Evolutionary conservation across 2,888 invertebrate genomes (phyloP).

Genomic region (Cyaniris semiargus): DNA sequence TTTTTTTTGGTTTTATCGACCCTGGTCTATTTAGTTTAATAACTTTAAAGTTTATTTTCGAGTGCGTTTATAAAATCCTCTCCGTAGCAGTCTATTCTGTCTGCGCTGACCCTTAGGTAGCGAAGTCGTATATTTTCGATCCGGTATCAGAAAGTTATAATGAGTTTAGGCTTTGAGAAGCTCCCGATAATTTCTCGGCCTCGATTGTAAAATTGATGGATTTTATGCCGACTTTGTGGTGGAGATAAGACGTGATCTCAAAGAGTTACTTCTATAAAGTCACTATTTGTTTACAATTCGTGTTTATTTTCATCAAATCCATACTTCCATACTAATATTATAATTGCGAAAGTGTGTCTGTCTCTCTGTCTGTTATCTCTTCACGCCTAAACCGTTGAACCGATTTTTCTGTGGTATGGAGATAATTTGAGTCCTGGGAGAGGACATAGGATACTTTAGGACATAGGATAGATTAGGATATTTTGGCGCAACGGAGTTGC

Average conservation of each 20-base stretch:
- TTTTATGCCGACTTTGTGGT: not conserved
- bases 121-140: not conserved
- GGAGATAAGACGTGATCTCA: not conserved
- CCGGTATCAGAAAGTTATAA: constrained; percentile 17
- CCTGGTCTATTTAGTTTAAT: no score
- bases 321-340: no score
- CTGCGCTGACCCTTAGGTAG: not conserved
- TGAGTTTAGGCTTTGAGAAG: constrained; percentile 1
- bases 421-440: not conserved
- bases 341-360: no score
- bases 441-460: not conserved
- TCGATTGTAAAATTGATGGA: not conserved
- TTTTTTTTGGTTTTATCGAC: no score
- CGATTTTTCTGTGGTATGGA: not conserved
- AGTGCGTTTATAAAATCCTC: no score
- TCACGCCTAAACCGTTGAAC: not conserved
- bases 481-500: no score
- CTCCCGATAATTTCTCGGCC: not conserved
- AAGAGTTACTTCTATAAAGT: not conserved
- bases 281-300: not conserved
- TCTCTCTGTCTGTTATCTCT: not conserved
- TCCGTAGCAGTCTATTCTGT: no score
- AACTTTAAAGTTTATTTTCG: no score
- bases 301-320: not conserved
- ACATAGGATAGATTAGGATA: no score